Evolutionary conservation across 64 coral and sea anemone species (phyloP), one percentile per base, ranked within the genome.

Genomic region (Actinia tenebrosa): DNA sequence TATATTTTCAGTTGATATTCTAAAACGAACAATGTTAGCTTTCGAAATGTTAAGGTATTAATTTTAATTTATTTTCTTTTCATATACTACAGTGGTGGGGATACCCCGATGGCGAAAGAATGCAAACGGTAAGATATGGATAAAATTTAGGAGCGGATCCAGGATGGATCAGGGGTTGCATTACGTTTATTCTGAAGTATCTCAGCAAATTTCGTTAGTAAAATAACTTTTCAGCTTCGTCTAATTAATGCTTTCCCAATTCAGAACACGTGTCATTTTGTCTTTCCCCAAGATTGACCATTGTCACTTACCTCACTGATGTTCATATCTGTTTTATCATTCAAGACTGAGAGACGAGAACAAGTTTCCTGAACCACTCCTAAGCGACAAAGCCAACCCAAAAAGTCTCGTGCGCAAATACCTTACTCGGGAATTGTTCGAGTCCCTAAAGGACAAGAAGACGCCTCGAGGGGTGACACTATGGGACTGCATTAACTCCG

Each of bases 371-470:
- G 50, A 42, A 22, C 50, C 56, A 10, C 50, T 85, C 16, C n/a
- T 53, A 54, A 85, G 83, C 83, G 56, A 25, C 2, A 85, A 85
- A 63, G 53, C 54, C 83, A 85, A 85, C 56, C 26, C 83, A 5
- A 98, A 94, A 53, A 89, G 87, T 5, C 87, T 91, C 43, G 47
- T 98, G 92, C 87, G 87, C 26, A 93, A 94, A 68, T 86, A 91
- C 46, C 84, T 94, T 16, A 98, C 95, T 7, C 86, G 83, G 1
- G 92, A 98, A 30, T 22, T 89, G 22, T 98, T 93, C 20, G 88
- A 98, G 4, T 83, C 93, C 42, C 87, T 94, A 16, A 93, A 98
- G 78, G 92, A 89, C 71, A 87, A 94, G 50, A 98, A 98, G 50
- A 89, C 92, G 11, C 61, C 87, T 3, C 83, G 91, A 44, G 95